A percentile compares a stretch with the other conserved stretches of the same genome.
Conservation (phyloP, 1,140 invertebrate genomes). For the Bacillus rossius region DNA sequence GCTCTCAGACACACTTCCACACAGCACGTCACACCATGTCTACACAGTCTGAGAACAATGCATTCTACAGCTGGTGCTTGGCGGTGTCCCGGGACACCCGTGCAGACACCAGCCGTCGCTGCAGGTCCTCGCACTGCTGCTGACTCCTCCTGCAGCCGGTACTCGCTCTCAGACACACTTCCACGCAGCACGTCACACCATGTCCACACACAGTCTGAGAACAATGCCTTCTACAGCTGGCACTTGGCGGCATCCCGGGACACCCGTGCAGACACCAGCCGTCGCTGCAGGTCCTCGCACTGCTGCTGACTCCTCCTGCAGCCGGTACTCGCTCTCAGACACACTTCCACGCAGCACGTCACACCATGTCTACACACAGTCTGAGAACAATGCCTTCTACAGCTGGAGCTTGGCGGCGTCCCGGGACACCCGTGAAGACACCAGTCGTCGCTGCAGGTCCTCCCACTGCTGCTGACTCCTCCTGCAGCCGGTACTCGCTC, state of each 20-base stretch:
- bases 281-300: constrained; percentile 42
- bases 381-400: constrained; percentile 48
- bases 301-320: constrained; percentile 43
- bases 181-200: too few relatives aligned
- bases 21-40: too few relatives aligned
- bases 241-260: constrained; percentile 48
- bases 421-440: constrained; percentile 44
- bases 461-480: constrained; percentile 43
- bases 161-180: too few relatives aligned
- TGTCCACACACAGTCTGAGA: too few relatives aligned
- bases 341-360: too few relatives aligned
- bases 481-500: too few relatives aligned
- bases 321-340: too few relatives aligned
- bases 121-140: constrained; percentile 42
- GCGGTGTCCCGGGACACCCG: constrained; percentile 48
- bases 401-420: constrained; percentile 49
- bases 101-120: constrained; percentile 41
- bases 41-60: constrained; percentile 48
- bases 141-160: constrained; percentile 40
- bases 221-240: constrained; percentile 48
- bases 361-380: too few relatives aligned
- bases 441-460: constrained; percentile 41
- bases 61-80: constrained; percentile 49
- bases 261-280: constrained; percentile 42
- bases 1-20: too few relatives aligned